phyloP scores from a whole-genome alignment of 2,888 invertebrate genomes.

The Junonia oenone region DNA sequence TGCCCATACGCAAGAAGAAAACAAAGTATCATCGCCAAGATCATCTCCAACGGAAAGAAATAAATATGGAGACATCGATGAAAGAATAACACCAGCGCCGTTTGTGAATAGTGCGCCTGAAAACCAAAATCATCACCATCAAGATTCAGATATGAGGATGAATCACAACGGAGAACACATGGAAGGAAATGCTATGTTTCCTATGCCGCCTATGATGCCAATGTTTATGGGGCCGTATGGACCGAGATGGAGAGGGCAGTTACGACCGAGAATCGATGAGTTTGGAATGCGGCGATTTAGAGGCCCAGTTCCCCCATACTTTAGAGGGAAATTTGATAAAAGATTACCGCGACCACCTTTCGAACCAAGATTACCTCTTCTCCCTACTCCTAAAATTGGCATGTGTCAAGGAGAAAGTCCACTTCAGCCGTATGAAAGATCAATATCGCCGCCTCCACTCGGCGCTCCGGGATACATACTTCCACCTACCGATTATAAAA shows the following conservation, averaged over 20 bases:
- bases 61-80: slow-evolving; percentile 74
- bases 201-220: slow-evolving; percentile 53
- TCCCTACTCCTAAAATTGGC: slow-evolving; percentile 60
- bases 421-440: slow-evolving; percentile 53
- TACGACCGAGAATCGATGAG: slow-evolving; percentile 54
- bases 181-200: slow-evolving; percentile 43
- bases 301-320: slow-evolving; percentile 51
- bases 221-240: slow-evolving; percentile 37
- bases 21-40: slow-evolving; percentile 70
- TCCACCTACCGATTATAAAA: slow-evolving; percentile 57
- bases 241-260: slow-evolving; percentile 56
- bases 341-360: slow-evolving; percentile 48
- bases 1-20: slow-evolving; percentile 57
- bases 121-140: slow-evolving; percentile 41
- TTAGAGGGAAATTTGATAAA: slow-evolving; percentile 57
- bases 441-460: slow-evolving; percentile 53
- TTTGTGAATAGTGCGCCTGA: slow-evolving; percentile 55
- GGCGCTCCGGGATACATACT: slow-evolving; percentile 57
- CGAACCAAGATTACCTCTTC: slow-evolving; percentile 45
- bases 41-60: slow-evolving; percentile 55
- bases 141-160: slow-evolving; percentile 67
- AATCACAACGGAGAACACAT: slow-evolving; percentile 38
- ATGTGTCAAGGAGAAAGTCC: slow-evolving; percentile 60
- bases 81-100: slow-evolving; percentile 58
- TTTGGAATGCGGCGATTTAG: slow-evolving; percentile 56